Evolutionary conservation across 2,888 invertebrate species (phyloP).

Genomic region (Willowsia nigromaculata): DNA sequence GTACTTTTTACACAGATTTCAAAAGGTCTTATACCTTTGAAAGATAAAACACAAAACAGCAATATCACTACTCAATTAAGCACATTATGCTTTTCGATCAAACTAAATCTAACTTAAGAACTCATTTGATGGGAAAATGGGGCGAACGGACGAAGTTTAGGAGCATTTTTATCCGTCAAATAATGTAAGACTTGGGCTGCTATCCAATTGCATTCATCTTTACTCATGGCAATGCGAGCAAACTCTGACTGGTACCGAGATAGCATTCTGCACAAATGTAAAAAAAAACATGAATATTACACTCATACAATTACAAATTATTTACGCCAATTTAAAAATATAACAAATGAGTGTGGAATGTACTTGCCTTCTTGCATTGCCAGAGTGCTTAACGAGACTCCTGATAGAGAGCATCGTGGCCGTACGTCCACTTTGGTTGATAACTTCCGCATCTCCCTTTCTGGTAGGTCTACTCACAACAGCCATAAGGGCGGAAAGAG

Average conservation of each 20-base stretch:
- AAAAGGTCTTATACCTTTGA: too few species aligned
- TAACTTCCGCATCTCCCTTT: background rate
- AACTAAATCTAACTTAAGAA: too few species aligned
- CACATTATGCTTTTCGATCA: too few species aligned
- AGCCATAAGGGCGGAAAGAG: slow-evolving; percentile 91
- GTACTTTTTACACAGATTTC: too few species aligned
- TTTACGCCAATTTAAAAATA: background rate
- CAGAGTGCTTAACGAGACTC: background rate
- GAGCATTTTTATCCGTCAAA: slow-evolving; percentile 1
- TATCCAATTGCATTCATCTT: background rate
- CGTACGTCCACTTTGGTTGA: background rate
- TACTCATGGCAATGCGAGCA: background rate
- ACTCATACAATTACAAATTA: background rate
- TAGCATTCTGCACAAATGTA: slow-evolving; percentile 10
- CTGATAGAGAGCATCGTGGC: background rate
- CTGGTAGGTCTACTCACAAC: slow-evolving; percentile 88
- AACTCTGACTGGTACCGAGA: background rate
- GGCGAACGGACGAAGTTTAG: too few species aligned
- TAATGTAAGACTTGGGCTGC: slow-evolving; percentile 4
- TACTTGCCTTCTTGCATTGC: background rate
- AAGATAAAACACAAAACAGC: too few species aligned
- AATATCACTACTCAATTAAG: too few species aligned
- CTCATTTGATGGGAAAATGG: too few species aligned
- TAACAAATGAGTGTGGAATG: background rate
- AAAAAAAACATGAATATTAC: background rate